Evolutionary conservation across 1,140 invertebrate genomes (phyloP).

Genomic region (Euura saliciscinereae): DNA sequence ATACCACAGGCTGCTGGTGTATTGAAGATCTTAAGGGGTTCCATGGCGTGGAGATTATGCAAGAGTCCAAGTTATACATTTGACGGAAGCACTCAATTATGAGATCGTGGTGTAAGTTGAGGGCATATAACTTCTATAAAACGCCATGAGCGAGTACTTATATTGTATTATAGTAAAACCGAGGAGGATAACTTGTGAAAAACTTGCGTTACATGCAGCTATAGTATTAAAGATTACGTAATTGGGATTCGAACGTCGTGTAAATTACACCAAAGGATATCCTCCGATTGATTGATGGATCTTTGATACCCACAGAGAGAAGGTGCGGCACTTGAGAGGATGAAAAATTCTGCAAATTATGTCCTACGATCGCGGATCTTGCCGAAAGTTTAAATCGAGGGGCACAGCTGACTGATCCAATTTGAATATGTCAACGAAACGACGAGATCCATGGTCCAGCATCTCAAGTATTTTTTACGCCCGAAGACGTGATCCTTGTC

Average conservation of each 20-base stretch:
- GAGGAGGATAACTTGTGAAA: background rate
- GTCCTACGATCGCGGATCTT: too few relatives aligned
- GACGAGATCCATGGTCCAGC: background rate
- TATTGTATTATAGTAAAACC: too few relatives aligned
- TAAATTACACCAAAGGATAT: background rate
- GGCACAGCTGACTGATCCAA: too few relatives aligned
- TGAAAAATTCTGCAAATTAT: background rate
- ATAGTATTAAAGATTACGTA: background rate
- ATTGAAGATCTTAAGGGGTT: background rate
- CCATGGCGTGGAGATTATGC: background rate
- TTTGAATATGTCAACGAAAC: too few relatives aligned
- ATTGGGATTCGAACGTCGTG: background rate
- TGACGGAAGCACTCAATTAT: too few relatives aligned
- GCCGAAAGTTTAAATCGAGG: too few relatives aligned
- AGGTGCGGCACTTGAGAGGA: background rate
- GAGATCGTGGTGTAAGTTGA: too few relatives aligned
- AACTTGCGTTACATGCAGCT: background rate
- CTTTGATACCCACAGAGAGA: background rate
- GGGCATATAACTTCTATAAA: too few relatives aligned
- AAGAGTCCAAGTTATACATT: too few relatives aligned
- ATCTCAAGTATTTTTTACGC: background rate
- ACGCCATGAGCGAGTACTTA: too few relatives aligned
- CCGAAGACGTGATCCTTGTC: background rate
- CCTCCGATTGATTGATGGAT: constrained; percentile 1
- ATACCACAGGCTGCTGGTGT: background rate